Percentiles rank a stretch among this genome's conserved stretches.
These are phyloP conservation scores for Lepidurus arcticus DNA, from an alignment of 1,140 invertebrate species.

Conservation along the genomic window DNA sequence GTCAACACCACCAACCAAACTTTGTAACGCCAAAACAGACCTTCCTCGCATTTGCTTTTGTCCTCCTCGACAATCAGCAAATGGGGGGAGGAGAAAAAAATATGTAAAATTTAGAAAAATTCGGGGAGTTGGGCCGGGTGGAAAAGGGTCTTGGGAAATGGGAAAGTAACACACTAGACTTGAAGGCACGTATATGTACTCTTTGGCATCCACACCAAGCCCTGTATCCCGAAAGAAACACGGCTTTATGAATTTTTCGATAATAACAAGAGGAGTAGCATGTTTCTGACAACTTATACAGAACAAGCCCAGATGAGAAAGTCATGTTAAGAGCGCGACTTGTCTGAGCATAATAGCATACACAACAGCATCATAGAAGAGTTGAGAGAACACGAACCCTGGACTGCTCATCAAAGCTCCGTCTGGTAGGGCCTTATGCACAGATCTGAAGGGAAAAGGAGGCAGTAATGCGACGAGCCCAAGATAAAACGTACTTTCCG, in stretches of 20 bases:
- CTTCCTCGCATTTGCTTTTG: background rate
- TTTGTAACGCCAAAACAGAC: background rate
- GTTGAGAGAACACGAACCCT: background rate
- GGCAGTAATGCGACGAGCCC: background rate
- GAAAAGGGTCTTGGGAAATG: background rate
- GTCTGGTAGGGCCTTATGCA: background rate
- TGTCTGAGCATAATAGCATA: background rate
- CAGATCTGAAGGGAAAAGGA: background rate
- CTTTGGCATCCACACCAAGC: background rate
- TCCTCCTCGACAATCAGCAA: no score
- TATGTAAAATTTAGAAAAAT: no score
- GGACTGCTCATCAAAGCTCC: background rate
- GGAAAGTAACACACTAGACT: background rate
- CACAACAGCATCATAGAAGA: background rate
- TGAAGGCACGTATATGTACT: background rate
- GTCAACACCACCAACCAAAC: background rate
- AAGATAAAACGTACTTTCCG: background rate
- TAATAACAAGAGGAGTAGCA: background rate
- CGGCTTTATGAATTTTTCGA: background rate
- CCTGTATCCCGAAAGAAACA: no score
- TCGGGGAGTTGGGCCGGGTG: no score
- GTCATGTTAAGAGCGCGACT: background rate
- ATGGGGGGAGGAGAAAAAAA: no score
- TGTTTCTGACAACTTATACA: background rate
- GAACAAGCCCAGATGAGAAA: background rate